Evolutionary conservation across 1,140 invertebrate species (phyloP), one percentile per base, ranked within the genome.

Genomic region (Carcinoscorpius rotundicauda): DNA sequence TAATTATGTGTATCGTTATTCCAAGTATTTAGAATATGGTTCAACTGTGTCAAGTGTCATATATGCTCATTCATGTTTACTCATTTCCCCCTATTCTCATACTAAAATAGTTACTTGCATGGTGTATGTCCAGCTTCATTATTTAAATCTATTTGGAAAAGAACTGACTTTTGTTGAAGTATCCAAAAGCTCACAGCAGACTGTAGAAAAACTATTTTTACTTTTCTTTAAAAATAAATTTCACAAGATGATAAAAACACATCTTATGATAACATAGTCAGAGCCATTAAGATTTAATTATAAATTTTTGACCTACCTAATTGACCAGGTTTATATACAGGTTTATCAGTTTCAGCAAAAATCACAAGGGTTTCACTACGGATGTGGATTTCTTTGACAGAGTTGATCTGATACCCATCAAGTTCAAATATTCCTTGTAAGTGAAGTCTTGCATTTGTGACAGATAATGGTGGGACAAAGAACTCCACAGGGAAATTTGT

Each of bases 271-370:
- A 3, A 51, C 29, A 29, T 29, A 29, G 2, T 29, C 29, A 29
- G 2, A 0, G 2, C 29, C 29, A 29, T 29, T 29, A 29, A 29
- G 29, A 29, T 29, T 29, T 29, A 29, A 29, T 29, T 29, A 29
- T 29, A 49, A 59, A 52, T n/a, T 11, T 50, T 49, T 62, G 9
- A 51, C 58, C 63, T 49, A 70, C 69, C 68, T 66, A 77, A 76
- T 69, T 85, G 81, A 4, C 82, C 80, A 4, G 84, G 84, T 63
- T 85, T 82, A 73, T 87, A 88, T 5, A 85, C 77, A 0, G 82
- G 80, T 63, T 80, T 81, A 70, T 80, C 79, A 4, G 79, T 80
- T 66, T 80, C 79, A 55, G 81, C 74, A 63, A 81, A 66, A 11
- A 63, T 62, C 48, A 68, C n/a, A 10, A 68, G n/a, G 49, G 81